phyloP scores from a whole-genome alignment of 2,888 invertebrate genomes.

The Ctena decussata region DNA sequence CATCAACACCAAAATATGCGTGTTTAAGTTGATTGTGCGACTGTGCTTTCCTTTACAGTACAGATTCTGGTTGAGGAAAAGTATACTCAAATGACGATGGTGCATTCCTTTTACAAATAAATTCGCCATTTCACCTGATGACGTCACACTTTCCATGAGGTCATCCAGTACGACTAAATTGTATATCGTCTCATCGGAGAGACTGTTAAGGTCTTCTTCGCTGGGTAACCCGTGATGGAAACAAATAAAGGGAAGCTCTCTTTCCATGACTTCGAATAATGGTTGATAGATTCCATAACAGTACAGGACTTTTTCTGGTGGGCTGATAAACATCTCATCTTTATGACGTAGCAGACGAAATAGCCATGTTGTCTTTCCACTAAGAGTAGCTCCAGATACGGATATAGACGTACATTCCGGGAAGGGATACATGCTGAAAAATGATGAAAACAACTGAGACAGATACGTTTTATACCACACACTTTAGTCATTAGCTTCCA shows the following conservation, averaged over 20 bases:
- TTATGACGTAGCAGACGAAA: constrained; percentile 36
- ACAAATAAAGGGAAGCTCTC: constrained; percentile 36
- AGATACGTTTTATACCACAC: neutral
- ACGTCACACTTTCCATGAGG: constrained; percentile 49
- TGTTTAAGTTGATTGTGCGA: constrained; percentile 30
- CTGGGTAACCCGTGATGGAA: constrained; percentile 53
- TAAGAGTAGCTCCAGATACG: constrained; percentile 49
- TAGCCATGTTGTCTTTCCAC: constrained; percentile 35
- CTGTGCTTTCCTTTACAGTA: too few species aligned
- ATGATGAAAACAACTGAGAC: too few species aligned
- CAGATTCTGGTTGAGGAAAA: too few species aligned
- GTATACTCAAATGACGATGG: constrained; percentile 38
- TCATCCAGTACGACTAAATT: too few species aligned
- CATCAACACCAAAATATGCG: constrained; percentile 27
- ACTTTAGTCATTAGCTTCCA: neutral
- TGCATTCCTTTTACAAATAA: constrained; percentile 57
- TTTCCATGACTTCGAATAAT: constrained; percentile 49
- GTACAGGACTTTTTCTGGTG: constrained; percentile 55
- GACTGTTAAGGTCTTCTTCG: constrained; percentile 18
- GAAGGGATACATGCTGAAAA: constrained; percentile 36
- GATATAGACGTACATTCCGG: constrained; percentile 48
- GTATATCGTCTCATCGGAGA: too few species aligned
- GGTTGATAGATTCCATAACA: constrained; percentile 62
- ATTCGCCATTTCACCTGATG: constrained; percentile 49
- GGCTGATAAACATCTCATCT: constrained; percentile 44